Evolutionary conservation across 2,888 invertebrate species (phyloP).

Genomic region (Leucozona laternaria): DNA sequence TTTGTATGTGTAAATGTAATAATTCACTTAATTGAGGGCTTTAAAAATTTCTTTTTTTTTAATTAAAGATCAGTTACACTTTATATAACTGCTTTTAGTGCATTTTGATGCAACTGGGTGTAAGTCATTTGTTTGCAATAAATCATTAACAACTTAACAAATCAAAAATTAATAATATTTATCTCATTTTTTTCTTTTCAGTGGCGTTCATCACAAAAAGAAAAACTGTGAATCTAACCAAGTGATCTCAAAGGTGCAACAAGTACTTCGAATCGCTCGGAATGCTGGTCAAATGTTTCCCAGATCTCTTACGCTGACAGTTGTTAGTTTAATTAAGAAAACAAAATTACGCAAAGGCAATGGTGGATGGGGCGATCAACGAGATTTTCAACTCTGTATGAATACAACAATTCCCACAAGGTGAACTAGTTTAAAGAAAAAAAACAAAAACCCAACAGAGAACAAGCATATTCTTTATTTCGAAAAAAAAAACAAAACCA

Average conservation of each 20-base stretch:
- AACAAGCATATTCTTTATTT: constrained; percentile 46
- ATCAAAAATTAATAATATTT: background rate
- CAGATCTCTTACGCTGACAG: constrained; percentile 87
- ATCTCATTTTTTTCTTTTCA: constrained; percentile 83
- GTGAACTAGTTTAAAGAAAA: constrained; percentile 75
- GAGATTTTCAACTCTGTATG: constrained; percentile 93
- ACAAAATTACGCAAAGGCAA: constrained; percentile 94
- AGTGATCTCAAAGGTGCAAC: constrained; percentile 93
- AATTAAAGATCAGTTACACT: no score
- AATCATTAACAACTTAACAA: background rate
- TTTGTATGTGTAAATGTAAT: no score
- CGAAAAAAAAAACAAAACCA: constrained; percentile 20
- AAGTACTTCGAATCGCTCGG: constrained; percentile 89
- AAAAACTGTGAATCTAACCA: constrained; percentile 94
- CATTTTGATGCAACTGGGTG: no score
- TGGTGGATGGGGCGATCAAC: constrained; percentile 98
- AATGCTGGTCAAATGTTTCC: constrained; percentile 88
- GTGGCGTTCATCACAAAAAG: constrained; percentile 98
- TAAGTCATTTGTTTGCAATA: no score
- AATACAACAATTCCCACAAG: constrained; percentile 86
- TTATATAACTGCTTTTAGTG: no score
- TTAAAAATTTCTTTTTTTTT: no score
- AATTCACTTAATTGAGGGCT: no score
- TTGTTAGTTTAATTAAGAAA: constrained; percentile 88
- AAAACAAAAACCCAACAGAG: constrained; percentile 1